phyloP scores from a whole-genome alignment of 2,888 invertebrate genomes.

The Lysandra coridon region DNA sequence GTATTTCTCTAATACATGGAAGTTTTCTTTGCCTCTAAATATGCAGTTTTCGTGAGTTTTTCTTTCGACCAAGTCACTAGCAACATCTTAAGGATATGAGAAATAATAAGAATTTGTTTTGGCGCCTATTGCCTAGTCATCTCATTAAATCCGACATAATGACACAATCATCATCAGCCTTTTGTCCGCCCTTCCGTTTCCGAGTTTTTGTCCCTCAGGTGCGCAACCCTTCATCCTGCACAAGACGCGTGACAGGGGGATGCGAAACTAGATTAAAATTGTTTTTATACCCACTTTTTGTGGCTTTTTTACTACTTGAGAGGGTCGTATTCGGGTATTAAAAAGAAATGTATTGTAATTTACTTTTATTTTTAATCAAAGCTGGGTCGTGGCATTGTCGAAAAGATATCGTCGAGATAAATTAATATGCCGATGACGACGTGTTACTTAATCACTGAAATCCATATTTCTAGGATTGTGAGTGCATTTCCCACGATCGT shows the following conservation, averaged over 20 bases:
- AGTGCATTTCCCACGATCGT: slow-evolving; percentile 8
- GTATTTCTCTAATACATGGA: too few species aligned
- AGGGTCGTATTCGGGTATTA: not conserved
- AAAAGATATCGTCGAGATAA: not conserved
- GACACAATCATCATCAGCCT: not conserved
- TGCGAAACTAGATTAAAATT: slow-evolving; percentile 48
- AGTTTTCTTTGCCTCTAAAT: too few species aligned
- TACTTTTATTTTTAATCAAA: slow-evolving; percentile 2
- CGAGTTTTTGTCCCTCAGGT: slow-evolving; percentile 60
- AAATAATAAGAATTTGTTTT: not conserved
- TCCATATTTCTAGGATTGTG: not conserved
- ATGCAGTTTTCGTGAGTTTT: not conserved
- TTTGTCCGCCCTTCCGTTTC: slow-evolving; percentile 37
- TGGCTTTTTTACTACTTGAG: not conserved
- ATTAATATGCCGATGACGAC: not conserved
- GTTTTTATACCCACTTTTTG: slow-evolving; percentile 8
- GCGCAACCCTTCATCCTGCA: slow-evolving; percentile 58
- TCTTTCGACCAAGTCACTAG: too few species aligned
- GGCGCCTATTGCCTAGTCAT: not conserved
- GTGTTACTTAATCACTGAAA: not conserved
- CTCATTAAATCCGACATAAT: slow-evolving; percentile 36
- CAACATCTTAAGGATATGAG: not conserved
- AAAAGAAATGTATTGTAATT: not conserved
- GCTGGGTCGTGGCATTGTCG: not conserved
- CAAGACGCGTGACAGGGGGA: slow-evolving; percentile 53